phyloP scores from a whole-genome alignment of 2,113 vertebrate genomes.

The Dicentrarchus labrax region DNA sequence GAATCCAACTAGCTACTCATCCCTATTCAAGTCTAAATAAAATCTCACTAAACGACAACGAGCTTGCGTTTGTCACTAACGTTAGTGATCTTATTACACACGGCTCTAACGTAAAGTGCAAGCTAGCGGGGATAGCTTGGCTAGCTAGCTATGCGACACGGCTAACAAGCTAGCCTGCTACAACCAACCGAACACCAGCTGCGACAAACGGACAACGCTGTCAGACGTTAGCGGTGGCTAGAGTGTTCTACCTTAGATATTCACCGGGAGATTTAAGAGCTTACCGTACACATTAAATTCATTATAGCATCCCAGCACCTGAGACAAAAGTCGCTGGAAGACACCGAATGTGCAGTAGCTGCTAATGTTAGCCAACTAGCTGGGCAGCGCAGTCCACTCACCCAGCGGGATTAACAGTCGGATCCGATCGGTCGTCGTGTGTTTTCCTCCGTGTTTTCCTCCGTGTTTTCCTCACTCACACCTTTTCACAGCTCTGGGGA shows the following conservation, averaged over 20 bases:
- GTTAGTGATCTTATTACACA: too few relatives aligned
- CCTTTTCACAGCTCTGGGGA: constrained; percentile 23
- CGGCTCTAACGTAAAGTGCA: too few relatives aligned
- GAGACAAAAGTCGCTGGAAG: not conserved
- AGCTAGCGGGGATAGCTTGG: not conserved
- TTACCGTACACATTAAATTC: constrained; percentile 69
- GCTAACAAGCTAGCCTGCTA: constrained; percentile 41
- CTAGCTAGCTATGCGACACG: not conserved
- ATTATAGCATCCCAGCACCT: constrained; percentile 65
- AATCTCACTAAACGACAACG: not conserved
- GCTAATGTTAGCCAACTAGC: constrained; percentile 54
- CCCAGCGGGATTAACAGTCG: constrained; percentile 55
- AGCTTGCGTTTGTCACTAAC: rapidly evolving
- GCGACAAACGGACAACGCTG: not conserved
- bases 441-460: constrained; percentile 40
- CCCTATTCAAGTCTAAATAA: too few relatives aligned
- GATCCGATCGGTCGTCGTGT: constrained; percentile 8
- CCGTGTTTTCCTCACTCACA: constrained; percentile 7
- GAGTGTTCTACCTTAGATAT: not conserved
- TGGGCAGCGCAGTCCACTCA: constrained; percentile 59
- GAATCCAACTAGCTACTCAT: not conserved
- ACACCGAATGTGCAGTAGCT: constrained; percentile 28
- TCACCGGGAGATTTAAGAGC: not conserved
- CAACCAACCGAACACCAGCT: constrained; percentile 12
- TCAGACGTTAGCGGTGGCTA: not conserved